Base-by-base conservation (phyloP, 1,140 invertebrate species). In the Drosophila pandora region DNA sequence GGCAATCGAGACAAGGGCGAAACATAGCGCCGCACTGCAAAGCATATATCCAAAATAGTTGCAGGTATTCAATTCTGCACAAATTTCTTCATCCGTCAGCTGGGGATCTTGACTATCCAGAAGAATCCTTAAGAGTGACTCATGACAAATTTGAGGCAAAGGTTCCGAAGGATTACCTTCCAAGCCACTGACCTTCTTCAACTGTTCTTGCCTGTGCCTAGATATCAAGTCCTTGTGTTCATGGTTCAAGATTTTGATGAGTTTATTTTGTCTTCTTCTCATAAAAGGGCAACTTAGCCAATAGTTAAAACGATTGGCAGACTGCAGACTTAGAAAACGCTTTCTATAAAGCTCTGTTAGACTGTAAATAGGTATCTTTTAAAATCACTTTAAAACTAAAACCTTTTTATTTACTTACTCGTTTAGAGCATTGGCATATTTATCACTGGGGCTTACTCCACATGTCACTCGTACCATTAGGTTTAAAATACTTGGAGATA, bases 31-130 rank as follows among this genome's bases (percentile, higher is more conserved):
- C 2, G 83, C 63, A 37, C 65, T 82, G 48, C 64, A 71, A 4
- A 88, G 39, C 34, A 82, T n/a, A n/a, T 72, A 79, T 0, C 78
- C 82, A 8, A 82, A 41, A 28, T 72, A 88, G 13, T 76, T 87
- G 49, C 79, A 76, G n/a, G 70, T 50, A 28, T 87, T 87, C 1
- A 87, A 32, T 23, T 87, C 82, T 0, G 56, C 74, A 7, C 49
- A 58, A 17, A 88, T 52, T 28, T 82, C 74, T 0, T 48, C 52
- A 2, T 69, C 59, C 0, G 39, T 37, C 1, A 85, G 5, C 8
- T 45, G 10, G 9, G 17, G 25, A 43, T 32, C 62, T 28, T 17
- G 30, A 9, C 13, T 45, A 2, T 45, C 17, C 1, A 65, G 28
- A 0, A 85, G 67, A 22, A 65, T 9, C 9, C 88, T 53, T n/a